Conservation (phyloP, 2,113 vertebrate species). For the Okapia johnstoni region DNA sequence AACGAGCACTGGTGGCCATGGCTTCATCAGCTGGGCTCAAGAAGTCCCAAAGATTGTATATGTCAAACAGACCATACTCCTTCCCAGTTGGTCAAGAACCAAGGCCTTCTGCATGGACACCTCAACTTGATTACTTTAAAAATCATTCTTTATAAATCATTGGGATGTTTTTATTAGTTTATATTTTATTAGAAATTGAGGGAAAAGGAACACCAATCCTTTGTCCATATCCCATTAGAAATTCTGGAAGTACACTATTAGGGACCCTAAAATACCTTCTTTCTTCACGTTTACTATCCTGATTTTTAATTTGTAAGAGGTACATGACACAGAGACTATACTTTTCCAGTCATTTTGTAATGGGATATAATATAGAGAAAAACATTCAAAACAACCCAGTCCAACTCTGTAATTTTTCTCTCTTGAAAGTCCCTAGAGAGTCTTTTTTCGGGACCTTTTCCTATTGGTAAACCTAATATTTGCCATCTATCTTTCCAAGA, state of each 20-base stretch:
- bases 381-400: not conserved
- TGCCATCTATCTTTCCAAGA: not conserved
- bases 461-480: conserved; percentile 13
- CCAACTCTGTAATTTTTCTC: not conserved
- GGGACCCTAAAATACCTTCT: not conserved
- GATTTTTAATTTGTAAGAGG: conserved; percentile 13
- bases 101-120: not conserved
- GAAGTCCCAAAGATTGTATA: not conserved
- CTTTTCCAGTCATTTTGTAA: not conserved
- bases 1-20: not conserved
- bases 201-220: not conserved
- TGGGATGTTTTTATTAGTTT: not conserved
- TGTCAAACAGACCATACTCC: not conserved
- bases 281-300: not conserved
- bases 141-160: not conserved
- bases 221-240: not conserved
- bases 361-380: not conserved
- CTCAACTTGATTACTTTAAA: not conserved
- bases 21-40: not conserved
- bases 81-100: not conserved
- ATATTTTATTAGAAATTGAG: not conserved
- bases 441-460: not conserved
- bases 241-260: not conserved
- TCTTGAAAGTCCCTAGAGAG: not conserved
- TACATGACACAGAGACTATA: not conserved